A percentile compares a stretch with the other conserved stretches of the same genome.
Evolutionary conservation across 2,113 vertebrate genomes (phyloP).

Genomic region (Ivindomyrus marchei): DNA sequence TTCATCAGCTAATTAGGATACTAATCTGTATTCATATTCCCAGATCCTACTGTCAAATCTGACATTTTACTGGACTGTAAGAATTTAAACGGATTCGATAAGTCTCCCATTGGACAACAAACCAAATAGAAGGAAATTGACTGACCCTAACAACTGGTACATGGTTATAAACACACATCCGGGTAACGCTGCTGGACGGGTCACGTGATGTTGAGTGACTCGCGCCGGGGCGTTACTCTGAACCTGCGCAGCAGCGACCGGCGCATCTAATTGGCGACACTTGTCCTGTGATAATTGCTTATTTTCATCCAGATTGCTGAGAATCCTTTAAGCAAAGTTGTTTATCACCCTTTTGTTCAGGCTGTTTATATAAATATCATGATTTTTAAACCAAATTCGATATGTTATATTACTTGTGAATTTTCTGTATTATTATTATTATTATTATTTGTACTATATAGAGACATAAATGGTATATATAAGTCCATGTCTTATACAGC

Average conservation of each 20-base stretch:
- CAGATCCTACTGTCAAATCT: not conserved
- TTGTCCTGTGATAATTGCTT: not conserved
- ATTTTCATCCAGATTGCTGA: not conserved
- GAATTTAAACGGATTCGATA: not conserved
- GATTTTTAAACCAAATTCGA: not conserved
- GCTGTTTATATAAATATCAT: not conserved
- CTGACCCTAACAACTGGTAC: not conserved
- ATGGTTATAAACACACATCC: not conserved
- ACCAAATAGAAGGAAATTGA: not conserved
- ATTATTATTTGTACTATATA: not conserved
- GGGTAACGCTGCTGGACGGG: not conserved
- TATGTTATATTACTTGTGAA: not conserved
- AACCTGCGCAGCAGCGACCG: not conserved
- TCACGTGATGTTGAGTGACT: not conserved
- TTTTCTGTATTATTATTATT: not conserved
- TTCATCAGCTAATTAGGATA: not conserved
- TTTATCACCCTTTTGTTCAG: not conserved
- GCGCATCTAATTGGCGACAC: not conserved
- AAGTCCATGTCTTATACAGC: not conserved
- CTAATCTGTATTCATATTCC: not conserved
- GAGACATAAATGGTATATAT: not conserved
- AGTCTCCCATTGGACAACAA: not conserved
- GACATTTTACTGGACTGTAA: not conserved
- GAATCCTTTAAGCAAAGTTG: not conserved
- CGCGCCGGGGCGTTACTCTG: not conserved